Base-by-base conservation (phyloP, 1,140 invertebrate species). In the Papilio polyxenes region DNA sequence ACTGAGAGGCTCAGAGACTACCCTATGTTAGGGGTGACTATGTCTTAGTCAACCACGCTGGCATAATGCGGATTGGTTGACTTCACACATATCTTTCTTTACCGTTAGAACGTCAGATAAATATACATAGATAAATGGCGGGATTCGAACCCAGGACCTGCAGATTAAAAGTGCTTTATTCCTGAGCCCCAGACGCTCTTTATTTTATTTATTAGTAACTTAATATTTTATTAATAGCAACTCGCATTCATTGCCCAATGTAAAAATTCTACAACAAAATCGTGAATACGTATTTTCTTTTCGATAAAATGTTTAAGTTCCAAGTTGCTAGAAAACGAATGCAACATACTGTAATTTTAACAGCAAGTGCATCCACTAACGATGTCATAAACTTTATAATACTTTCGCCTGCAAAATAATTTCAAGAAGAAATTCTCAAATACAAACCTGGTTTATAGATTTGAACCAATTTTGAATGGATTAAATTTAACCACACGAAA, bases 351-450 rank as follows among this genome's bases (percentile, higher is more conserved):
- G 31, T 13, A 72, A 5, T 72, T 72, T 72, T 72, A 37, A 72
- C 31, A 37, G 65, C 65, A 72, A 72, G 13, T 56, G 62, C 31
- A 37, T 72, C 7, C 65, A 62, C n/a, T 72, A 17, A 72, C 65
- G 65, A 72, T 72, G 65, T 6, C 3, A 40, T 72, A 72, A 72
- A 40, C 31, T 37, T 72, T 2, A 6, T 72, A 40, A 40, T 72
- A 72, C 65, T 72, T 72, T 72, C n/a, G 31, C 65, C 31, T 23
- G 65, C 31, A 40, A 72, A 72, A 72, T 72, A 72, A 37, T 72
- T 72, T 72, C 11, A 40, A 72, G 15, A 17, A 17, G 15, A 72
- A 72, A 72, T 31, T 72, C 23, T 65, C 23, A 31, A 65, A 65
- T 65, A 65, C 5, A 40, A 72, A 72, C 1, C 3, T 72, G 1